These are phyloP conservation scores for Acanthopagrus latus DNA, from an alignment of 2,797 vertebrate genomes.

Conservation along the genomic window DNA sequence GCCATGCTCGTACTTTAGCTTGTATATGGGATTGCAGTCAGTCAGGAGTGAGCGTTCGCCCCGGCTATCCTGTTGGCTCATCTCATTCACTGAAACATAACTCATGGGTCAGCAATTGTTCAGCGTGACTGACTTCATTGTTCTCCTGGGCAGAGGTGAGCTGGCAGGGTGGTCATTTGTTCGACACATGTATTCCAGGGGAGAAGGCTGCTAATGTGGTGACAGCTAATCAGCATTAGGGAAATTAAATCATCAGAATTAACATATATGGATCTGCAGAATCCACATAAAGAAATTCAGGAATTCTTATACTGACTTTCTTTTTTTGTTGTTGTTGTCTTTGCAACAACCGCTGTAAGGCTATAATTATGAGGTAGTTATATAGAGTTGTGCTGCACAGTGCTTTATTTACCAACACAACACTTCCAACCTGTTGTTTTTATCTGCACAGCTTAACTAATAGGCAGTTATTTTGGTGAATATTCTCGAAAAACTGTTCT, in stretches of 20 bases:
- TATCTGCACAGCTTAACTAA: neutral
- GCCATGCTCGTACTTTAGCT: slow-evolving; percentile 71
- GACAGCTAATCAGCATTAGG: slow-evolving; percentile 21
- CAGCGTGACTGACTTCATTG: slow-evolving; percentile 85
- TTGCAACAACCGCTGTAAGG: neutral
- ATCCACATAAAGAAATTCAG: neutral
- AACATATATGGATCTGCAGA: neutral
- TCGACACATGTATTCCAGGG: slow-evolving; percentile 53
- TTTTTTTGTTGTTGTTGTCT: neutral
- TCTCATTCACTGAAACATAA: slow-evolving; percentile 78
- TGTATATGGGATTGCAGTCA: slow-evolving; percentile 60
- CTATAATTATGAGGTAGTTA: no score
- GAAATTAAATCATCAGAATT: slow-evolving; percentile 12
- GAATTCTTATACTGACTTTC: neutral
- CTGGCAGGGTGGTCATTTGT: slow-evolving; percentile 70
- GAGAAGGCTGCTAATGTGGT: slow-evolving; percentile 28
- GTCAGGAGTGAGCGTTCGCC: slow-evolving; percentile 68
- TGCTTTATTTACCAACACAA: neutral
- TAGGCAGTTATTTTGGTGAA: neutral
- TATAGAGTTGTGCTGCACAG: neutral
- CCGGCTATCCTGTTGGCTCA: slow-evolving; percentile 54
- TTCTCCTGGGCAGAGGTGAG: slow-evolving; percentile 75
- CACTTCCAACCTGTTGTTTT: neutral
- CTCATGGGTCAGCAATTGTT: slow-evolving; percentile 85
- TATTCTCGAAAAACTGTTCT: neutral